These are phyloP conservation scores for Fopius arisanus DNA, from an alignment of 1,140 invertebrate genomes.

Conservation along the genomic window DNA sequence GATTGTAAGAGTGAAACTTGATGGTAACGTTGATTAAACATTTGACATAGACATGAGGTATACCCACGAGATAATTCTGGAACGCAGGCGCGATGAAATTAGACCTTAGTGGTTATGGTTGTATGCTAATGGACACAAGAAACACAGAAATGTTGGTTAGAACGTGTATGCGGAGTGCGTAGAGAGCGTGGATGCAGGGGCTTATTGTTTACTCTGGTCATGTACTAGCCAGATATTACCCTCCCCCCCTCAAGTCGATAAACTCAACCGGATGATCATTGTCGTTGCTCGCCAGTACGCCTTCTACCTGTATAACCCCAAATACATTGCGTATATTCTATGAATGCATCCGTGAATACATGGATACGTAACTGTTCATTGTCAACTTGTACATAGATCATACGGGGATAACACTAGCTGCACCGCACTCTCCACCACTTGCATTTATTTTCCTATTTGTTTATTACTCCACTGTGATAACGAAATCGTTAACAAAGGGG, in stretches of 20 bases:
- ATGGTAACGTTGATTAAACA: constrained; percentile 21
- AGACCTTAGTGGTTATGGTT: constrained; percentile 17
- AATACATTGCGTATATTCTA: constrained; percentile 10
- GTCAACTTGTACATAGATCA: constrained; percentile 2
- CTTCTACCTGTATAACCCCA: constrained; percentile 21
- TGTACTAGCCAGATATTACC: constrained; percentile 32
- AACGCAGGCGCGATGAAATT: constrained; percentile 24
- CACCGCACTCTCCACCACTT: not conserved
- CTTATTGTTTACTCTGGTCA: constrained; percentile 31
- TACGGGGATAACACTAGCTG: not conserved
- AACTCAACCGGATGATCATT: constrained; percentile 32
- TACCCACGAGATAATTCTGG: constrained; percentile 1
- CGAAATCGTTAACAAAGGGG: not conserved
- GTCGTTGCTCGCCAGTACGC: constrained; percentile 1
- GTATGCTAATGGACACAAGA: constrained; percentile 29
- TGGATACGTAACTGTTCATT: constrained; percentile 13
- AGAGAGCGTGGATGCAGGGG: constrained; percentile 13
- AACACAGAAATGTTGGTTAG: not conserved
- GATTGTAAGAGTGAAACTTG: no score
- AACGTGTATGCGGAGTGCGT: not conserved
- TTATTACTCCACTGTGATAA: not conserved
- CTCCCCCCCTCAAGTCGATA: constrained; percentile 23
- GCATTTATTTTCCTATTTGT: not conserved
- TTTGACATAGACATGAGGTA: constrained; percentile 16
- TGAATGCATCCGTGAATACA: not conserved